A percentile compares a stretch with the other conserved stretches of the same genome.
phyloP scores from a whole-genome alignment of 1,140 invertebrate genomes.

The Drosophila kepulauana region DNA sequence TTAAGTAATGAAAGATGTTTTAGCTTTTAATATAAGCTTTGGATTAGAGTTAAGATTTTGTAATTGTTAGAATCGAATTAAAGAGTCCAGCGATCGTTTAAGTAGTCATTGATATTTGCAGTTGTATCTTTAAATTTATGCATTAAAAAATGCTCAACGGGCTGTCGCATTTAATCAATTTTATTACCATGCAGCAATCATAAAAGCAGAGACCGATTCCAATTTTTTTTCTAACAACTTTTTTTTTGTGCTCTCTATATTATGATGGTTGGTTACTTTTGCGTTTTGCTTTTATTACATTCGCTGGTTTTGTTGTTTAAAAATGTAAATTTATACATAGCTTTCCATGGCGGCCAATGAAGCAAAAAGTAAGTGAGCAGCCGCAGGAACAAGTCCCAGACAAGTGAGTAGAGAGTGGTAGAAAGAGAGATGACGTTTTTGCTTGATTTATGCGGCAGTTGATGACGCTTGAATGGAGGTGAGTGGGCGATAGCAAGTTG shows the following conservation, averaged over 20 bases:
- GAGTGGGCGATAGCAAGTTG: constrained; percentile 8
- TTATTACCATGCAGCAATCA: constrained; percentile 66
- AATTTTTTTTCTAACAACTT: not conserved
- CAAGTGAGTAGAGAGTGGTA: not conserved
- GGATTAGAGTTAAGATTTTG: too few species aligned
- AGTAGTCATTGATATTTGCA: not conserved
- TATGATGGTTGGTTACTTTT: constrained; percentile 26
- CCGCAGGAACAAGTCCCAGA: not conserved
- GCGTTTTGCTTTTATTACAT: constrained; percentile 60
- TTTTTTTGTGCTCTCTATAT: constrained; percentile 8
- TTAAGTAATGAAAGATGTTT: too few species aligned
- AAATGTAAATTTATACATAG: constrained; percentile 80
- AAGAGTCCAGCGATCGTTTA: constrained; percentile 6
- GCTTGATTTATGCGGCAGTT: constrained; percentile 77
- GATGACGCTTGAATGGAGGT: constrained; percentile 72
- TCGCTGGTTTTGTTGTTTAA: constrained; percentile 68
- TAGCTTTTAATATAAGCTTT: too few species aligned
- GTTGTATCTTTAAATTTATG: constrained; percentile 48
- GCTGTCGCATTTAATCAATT: constrained; percentile 76
- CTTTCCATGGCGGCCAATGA: constrained; percentile 21
- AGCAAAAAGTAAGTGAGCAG: constrained; percentile 19
- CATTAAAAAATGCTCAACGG: constrained; percentile 34
- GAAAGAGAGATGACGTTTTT: constrained; percentile 56
- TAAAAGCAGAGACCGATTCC: constrained; percentile 36
- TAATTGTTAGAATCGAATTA: too few species aligned